phyloP scores from a whole-genome alignment of 2,797 vertebrate species.

The Mormyrus hasselquistii region DNA sequence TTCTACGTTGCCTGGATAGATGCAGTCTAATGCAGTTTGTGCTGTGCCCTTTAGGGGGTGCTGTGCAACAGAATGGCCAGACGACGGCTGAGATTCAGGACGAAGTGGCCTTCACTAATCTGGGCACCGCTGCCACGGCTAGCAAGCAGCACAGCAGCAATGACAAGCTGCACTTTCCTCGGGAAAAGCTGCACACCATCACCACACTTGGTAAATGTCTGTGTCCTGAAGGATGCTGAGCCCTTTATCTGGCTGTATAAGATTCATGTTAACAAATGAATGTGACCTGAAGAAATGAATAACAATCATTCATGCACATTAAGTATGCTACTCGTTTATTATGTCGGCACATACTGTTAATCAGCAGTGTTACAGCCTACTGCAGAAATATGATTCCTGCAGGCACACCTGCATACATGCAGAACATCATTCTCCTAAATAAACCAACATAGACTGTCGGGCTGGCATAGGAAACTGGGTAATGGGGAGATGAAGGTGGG shows the following conservation, averaged over 20 bases:
- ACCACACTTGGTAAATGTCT: constrained; percentile 76
- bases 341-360: neutral
- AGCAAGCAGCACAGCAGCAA: constrained; percentile 82
- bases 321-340: neutral
- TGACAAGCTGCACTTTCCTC: constrained; percentile 81
- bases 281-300: neutral
- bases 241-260: neutral
- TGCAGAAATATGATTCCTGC: neutral
- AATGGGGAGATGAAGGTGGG: neutral
- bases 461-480: neutral
- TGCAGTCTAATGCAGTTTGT: neutral
- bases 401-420: neutral
- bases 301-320: neutral
- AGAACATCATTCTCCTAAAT: neutral
- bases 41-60: constrained; percentile 59
- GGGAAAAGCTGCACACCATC: constrained; percentile 82
- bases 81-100: constrained; percentile 88
- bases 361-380: neutral
- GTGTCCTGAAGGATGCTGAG: neutral
- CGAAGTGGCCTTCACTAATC: constrained; percentile 82
- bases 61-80: constrained; percentile 85
- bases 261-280: neutral
- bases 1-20: neutral
- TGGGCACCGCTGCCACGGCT: constrained; percentile 63
- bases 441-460: neutral